Evolutionary conservation across 2,113 vertebrate genomes (phyloP).

Genomic region (Oceanites oceanicus): DNA sequence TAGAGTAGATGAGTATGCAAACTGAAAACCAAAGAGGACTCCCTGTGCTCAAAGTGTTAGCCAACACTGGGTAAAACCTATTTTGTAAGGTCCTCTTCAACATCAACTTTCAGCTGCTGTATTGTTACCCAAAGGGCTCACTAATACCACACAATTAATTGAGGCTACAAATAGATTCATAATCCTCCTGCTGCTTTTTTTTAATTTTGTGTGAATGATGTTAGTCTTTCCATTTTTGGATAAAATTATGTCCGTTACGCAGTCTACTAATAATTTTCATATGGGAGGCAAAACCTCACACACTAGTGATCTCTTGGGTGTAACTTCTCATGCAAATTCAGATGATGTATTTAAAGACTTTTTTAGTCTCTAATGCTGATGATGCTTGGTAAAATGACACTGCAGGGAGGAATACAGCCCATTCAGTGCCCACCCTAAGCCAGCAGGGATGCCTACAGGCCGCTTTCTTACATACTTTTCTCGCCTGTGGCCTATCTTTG

Average conservation of each 20-base stretch:
- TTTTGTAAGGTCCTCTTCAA: neutral
- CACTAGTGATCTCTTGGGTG: neutral
- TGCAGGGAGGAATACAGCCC: neutral
- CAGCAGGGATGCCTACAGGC: neutral
- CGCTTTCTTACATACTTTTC: neutral
- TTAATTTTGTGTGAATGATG: neutral
- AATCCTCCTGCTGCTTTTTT: neutral
- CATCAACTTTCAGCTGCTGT: neutral
- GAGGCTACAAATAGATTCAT: neutral
- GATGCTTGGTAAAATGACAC: neutral
- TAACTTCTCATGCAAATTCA: neutral
- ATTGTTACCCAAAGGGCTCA: neutral
- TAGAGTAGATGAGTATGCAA: neutral
- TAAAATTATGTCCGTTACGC: neutral
- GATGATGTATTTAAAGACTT: neutral
- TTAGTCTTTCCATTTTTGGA: neutral
- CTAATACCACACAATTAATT: neutral
- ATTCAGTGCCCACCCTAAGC: neutral
- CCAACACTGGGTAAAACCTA: neutral
- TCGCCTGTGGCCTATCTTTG: neutral
- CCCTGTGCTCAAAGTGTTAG: neutral
- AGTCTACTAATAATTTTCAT: neutral
- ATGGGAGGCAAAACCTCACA: neutral
- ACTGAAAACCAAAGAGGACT: neutral
- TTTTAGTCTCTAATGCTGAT: neutral